Base-by-base conservation (phyloP, 2,888 invertebrate species). In the Omphaloscelis lunosa region DNA sequence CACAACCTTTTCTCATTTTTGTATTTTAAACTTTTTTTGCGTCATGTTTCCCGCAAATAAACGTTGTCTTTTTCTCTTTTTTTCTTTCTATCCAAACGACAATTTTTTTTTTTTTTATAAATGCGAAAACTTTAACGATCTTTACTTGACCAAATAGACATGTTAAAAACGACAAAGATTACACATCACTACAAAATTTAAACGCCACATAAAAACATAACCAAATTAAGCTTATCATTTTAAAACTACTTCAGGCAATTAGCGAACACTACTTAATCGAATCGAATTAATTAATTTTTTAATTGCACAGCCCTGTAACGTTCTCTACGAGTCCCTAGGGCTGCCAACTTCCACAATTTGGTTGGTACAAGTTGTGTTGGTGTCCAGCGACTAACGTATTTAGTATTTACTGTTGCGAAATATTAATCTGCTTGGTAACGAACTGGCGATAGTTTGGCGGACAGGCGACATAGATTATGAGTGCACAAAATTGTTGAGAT, bases 381-480 rank as follows among this genome's bases (percentile, higher is more conserved):
- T 94, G 96, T 94, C 95, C 95, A 89, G 83, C 93, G 92, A 93
- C 95, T 96, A 95, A 96, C 93, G 94, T 95, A 96, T 96, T 96
- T 95, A 96, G 94, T 95, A 96, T 96, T 96, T 95, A 96, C 94
- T 92, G 92, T 92, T 90, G 90, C 95, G 95, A 96, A 96, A 96
- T 96, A 96, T 96, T 96, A 96, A 96, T 96, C 94, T 92, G 83
- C 87, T 88, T 90, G 89, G 93, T 96, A 95, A 96, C 95, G 95
- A 96, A 94, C 90, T 90, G 87, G 84, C 91, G 90, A 94, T 95
- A 95, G 95, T 95, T 95, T 89, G 92, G 87, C 80, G 88, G 92
- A 86, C 90, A 89, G 86, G 82, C 83, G 89, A 80, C 93, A 93
- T 86, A 93, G 94, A 94, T 80, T 90, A 92, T 85, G 34, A 34